These are phyloP conservation scores for Amazona ochrocephala DNA, from an alignment of 2,797 vertebrate species.

Conservation along the genomic window DNA sequence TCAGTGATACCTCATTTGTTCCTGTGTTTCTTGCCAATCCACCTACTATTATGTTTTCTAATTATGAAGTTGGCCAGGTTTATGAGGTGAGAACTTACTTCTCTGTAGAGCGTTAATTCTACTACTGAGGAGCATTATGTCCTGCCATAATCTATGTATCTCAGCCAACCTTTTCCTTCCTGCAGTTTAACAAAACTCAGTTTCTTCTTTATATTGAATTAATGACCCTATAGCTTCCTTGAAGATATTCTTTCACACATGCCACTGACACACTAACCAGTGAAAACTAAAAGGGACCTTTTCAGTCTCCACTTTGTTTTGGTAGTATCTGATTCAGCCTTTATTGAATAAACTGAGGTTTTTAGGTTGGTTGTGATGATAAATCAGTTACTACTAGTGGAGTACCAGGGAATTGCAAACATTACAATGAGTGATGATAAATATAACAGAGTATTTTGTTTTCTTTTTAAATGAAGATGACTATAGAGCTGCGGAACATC, in stretches of 20 bases:
- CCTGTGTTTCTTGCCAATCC: slow-evolving; percentile 89
- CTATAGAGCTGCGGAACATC: slow-evolving; percentile 87
- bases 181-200: background rate
- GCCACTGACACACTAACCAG: background rate
- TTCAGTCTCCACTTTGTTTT: background rate
- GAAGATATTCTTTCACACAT: background rate
- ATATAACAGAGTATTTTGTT: background rate
- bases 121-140: background rate
- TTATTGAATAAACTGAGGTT: background rate
- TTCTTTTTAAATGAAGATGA: slow-evolving; percentile 76
- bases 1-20: slow-evolving; percentile 66
- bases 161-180: background rate
- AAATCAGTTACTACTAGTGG: background rate
- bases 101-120: background rate
- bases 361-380: background rate
- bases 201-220: background rate
- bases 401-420: background rate
- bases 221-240: background rate
- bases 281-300: background rate
- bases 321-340: background rate
- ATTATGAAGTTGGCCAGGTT: slow-evolving; percentile 86
- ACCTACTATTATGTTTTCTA: slow-evolving; percentile 82
- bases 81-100: slow-evolving; percentile 85
- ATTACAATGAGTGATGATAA: background rate
- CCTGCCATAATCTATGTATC: background rate